Evolutionary conservation across 1,140 invertebrate genomes (phyloP), one percentile per base, ranked within the genome.

Genomic region (Hesperophylax magnus): DNA sequence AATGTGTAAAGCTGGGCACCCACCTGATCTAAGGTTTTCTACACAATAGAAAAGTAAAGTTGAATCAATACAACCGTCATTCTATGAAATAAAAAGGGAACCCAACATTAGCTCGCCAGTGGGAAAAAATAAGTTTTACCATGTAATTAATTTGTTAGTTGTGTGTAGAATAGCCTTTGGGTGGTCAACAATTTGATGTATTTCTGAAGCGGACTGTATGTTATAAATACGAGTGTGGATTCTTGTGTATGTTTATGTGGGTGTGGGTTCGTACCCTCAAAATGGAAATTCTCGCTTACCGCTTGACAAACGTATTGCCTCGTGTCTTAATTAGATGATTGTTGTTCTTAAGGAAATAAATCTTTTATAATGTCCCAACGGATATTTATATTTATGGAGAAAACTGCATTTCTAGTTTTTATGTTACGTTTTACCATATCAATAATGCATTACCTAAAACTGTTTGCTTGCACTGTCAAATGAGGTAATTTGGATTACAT

Each of bases 281-380:
- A 81, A 54, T 52, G 79, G 72, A 81, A 81, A 75, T 77, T 81
- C 79, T 81, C 69, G 82, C 82, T 84, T 84, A 81, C 82, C 80
- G 82, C 82, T 84, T 84, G 82, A 84, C 80, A 84, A 84, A 84
- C 82, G 82, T 84, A 84, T 84, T 81, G 82, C 82, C 82, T 79
- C 80, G 82, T 84, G 82, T 84, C 82, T 84, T 84, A 84, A 79
- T 77, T 84, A 84, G 82, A 83, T 81, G 82, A 83, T 81, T 72
- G 80, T 83, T 81, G 82, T 83, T 82, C 78, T 80, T 83, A 83
- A 83, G 82, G 65, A 81, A 79, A 82, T 58, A 79, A 81, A 83
- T 81, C 77, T 81, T 83, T 83, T 78, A 80, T 80, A 80, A 79
- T 79, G 77, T 71, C 77, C 72, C 53, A 61, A 65, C 63, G 60